Percentiles rank a stretch among this genome's conserved stretches.
These are phyloP conservation scores for Hippocampus abdominalis DNA, from an alignment of 2,113 vertebrate species.

Conservation along the genomic window DNA sequence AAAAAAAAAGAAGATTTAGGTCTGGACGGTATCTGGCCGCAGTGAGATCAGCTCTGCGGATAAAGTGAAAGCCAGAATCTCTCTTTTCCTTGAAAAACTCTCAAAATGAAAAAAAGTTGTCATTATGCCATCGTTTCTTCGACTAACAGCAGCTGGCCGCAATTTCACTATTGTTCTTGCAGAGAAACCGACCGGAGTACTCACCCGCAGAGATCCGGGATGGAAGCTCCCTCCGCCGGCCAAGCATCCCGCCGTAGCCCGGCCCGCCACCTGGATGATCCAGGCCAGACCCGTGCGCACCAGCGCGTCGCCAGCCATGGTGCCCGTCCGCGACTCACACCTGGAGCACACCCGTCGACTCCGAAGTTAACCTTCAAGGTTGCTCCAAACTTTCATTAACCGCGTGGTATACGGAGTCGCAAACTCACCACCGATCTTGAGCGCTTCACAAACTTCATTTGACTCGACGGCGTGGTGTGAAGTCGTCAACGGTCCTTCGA, in stretches of 20 bases:
- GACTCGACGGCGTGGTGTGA: slow-evolving; percentile 16
- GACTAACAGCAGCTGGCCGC: neutral
- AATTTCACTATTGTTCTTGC: neutral
- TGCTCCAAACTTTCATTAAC: neutral
- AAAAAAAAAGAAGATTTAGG: too few relatives aligned
- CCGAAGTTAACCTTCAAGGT: neutral
- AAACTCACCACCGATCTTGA: slow-evolving; percentile 24
- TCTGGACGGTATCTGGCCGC: too few relatives aligned
- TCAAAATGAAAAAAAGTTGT: neutral
- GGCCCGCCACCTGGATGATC: slow-evolving; percentile 43
- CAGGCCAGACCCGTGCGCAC: slow-evolving; percentile 52
- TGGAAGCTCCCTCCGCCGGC: slow-evolving; percentile 18
- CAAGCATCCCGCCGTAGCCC: slow-evolving; percentile 15
- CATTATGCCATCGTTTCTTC: neutral
- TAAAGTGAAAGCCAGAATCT: too few relatives aligned
- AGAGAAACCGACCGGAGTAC: slow-evolving; percentile 8
- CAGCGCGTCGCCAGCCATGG: slow-evolving; percentile 58
- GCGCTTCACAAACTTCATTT: slow-evolving; percentile 20
- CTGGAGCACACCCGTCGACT: neutral
- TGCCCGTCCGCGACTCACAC: slow-evolving; percentile 1
- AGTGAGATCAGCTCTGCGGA: too few relatives aligned
- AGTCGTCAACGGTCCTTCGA: neutral
- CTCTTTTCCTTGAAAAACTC: too few relatives aligned
- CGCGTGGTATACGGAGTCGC: too few relatives aligned
- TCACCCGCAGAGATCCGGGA: slow-evolving; percentile 36